Evolutionary conservation across 2,888 invertebrate genomes (phyloP).

Genomic region (Tenthredo amoena): DNA sequence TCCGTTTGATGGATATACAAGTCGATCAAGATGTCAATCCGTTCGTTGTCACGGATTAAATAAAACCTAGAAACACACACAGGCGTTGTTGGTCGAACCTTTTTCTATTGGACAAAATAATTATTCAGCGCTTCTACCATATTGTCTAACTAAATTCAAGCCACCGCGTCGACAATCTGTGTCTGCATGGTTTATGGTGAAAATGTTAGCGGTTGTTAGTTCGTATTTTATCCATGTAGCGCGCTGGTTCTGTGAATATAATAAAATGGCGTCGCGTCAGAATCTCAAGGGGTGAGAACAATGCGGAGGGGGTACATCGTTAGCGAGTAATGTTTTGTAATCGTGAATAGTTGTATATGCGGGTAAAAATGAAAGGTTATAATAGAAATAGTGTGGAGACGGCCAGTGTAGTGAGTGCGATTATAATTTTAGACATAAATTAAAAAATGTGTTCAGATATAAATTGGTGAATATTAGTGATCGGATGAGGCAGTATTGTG

Average conservation of each 20-base stretch:
- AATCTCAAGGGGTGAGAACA: conserved; percentile 61
- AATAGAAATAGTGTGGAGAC: conserved; percentile 15
- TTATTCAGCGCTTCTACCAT: not conserved
- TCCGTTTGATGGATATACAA: conserved; percentile 28
- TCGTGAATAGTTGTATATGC: conserved; percentile 38
- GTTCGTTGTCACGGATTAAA: conserved; percentile 7
- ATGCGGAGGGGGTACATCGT: conserved; percentile 65
- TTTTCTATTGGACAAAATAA: not conserved
- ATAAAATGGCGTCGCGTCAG: conserved; percentile 53
- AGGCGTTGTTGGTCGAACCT: not conserved
- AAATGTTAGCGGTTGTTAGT: not conserved
- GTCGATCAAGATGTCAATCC: conserved; percentile 53
- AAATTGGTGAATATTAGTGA: conserved; percentile 27
- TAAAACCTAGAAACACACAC: not conserved
- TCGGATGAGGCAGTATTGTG: conserved; percentile 59
- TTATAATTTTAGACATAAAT: conserved; percentile 7
- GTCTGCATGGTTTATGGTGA: not conserved
- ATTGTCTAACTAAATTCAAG: conserved; percentile 10
- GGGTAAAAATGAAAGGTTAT: conserved; percentile 43
- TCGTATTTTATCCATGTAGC: not conserved
- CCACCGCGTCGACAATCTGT: not conserved
- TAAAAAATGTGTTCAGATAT: conserved; percentile 28
- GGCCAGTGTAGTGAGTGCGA: conserved; percentile 53
- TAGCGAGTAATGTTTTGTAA: conserved; percentile 55
- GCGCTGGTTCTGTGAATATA: not conserved